Conservation (phyloP, 2,888 invertebrate species). For the Conomelus anceps region DNA sequence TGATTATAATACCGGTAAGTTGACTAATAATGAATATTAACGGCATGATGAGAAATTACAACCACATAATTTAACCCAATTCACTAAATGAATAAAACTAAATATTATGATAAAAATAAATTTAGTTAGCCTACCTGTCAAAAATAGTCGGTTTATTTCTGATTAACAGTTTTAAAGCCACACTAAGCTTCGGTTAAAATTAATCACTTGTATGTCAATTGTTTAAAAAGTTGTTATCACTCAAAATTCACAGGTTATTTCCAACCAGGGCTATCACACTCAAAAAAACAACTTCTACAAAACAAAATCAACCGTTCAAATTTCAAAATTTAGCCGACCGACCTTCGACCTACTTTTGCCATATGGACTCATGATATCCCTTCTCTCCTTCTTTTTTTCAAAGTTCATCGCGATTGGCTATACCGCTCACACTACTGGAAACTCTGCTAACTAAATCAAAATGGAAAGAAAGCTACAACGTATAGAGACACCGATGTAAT, state of each 20-base stretch:
- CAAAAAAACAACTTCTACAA: not conserved
- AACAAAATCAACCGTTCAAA: not conserved
- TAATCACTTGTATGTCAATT: not conserved
- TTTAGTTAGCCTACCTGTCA: not conserved
- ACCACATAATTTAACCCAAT: no score
- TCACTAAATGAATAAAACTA: no score
- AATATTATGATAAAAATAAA: no score
- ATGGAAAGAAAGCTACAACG: conserved; percentile 16
- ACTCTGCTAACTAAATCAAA: conserved; percentile 22
- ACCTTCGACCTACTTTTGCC: not conserved
- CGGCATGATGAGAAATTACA: no score
- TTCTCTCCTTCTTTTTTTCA: conserved; percentile 1
- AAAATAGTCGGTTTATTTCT: not conserved
- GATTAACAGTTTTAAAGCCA: no score
- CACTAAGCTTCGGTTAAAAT: no score
- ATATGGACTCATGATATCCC: not conserved
- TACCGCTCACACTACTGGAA: conserved; percentile 12
- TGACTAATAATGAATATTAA: no score
- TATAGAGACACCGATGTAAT: conserved; percentile 20
- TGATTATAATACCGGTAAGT: no score
- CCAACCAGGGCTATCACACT: not conserved
- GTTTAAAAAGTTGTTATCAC: not conserved
- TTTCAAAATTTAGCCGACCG: not conserved
- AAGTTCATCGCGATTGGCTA: conserved; percentile 7
- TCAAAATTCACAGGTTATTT: not conserved